Evolutionary conservation across 2,888 invertebrate genomes (phyloP).

Genomic region (Morpho deidamia): DNA sequence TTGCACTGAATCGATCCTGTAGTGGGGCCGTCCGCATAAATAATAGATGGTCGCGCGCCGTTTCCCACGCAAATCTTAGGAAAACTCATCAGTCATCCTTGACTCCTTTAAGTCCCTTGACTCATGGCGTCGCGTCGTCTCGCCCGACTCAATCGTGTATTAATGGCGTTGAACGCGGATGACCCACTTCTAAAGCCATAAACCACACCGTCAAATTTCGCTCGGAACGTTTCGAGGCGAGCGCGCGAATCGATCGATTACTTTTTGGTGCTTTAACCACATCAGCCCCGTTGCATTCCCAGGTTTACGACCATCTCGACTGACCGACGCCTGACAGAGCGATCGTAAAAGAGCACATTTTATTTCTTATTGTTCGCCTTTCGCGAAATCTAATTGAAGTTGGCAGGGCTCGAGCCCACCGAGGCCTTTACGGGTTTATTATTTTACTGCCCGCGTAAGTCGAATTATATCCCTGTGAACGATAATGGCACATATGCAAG

Average conservation of each 20-base stretch:
- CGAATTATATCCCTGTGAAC: conserved; percentile 54
- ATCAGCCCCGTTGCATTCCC: conserved; percentile 67
- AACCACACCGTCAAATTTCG: conserved; percentile 62
- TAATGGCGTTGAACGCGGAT: conserved; percentile 30
- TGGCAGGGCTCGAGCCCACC: conserved; percentile 47
- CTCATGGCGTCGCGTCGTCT: conserved; percentile 27
- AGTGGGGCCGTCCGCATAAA: conserved; percentile 36
- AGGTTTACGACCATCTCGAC: conserved; percentile 61
- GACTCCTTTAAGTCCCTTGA: conserved; percentile 9
- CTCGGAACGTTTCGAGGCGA: conserved; percentile 48
- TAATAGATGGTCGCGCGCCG: conserved; percentile 25
- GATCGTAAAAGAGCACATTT: conserved; percentile 73
- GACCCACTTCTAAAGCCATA: conserved; percentile 65
- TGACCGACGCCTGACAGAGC: conserved; percentile 64
- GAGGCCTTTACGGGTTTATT: conserved; percentile 68
- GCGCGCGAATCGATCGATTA: conserved; percentile 40
- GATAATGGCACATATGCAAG: conserved; percentile 51
- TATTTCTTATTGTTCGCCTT: conserved; percentile 77
- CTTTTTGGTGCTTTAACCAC: conserved; percentile 58
- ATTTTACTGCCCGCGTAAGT: conserved; percentile 60
- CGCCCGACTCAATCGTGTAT: conserved; percentile 3
- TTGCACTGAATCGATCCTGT: conserved; percentile 47
- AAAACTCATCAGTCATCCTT: conserved; percentile 9
- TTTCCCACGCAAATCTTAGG: conserved; percentile 36
- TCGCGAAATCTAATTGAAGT: conserved; percentile 76